A percentile compares a stretch with the other conserved stretches of the same genome.
Evolutionary conservation across 2,797 vertebrate species (phyloP).

Genomic region (Eulemur rubriventer): DNA sequence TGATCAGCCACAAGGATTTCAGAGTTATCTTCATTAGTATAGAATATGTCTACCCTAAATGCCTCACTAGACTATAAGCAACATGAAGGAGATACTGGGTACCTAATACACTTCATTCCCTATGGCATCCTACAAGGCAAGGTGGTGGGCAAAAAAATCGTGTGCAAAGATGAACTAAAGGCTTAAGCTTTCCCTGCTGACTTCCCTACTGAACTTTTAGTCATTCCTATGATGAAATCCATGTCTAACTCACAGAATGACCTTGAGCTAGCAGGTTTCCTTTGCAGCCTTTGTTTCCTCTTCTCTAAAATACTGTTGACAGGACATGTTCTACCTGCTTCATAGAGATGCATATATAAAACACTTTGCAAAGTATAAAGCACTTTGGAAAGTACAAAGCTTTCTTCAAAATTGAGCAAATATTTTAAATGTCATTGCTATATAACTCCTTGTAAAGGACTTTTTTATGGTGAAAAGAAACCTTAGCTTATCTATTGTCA

Average conservation of each 20-base stretch:
- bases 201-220: neutral
- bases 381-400: neutral
- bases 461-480: conserved; percentile 4
- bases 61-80: neutral
- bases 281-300: neutral
- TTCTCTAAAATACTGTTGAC: neutral
- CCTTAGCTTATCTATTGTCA: neutral
- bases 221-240: neutral
- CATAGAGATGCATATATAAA: neutral
- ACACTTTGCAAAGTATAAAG: neutral
- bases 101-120: neutral
- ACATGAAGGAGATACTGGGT: neutral
- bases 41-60: neutral
- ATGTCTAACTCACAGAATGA: neutral
- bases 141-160: neutral
- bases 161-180: neutral
- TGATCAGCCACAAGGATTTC: neutral
- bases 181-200: neutral
- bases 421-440: neutral
- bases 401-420: neutral
- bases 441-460: neutral
- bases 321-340: neutral
- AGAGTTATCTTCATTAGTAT: neutral
- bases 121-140: neutral
- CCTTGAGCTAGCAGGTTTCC: neutral